phyloP scores from a whole-genome alignment of 1,140 invertebrate genomes.

The Monochamus saltuarius region DNA sequence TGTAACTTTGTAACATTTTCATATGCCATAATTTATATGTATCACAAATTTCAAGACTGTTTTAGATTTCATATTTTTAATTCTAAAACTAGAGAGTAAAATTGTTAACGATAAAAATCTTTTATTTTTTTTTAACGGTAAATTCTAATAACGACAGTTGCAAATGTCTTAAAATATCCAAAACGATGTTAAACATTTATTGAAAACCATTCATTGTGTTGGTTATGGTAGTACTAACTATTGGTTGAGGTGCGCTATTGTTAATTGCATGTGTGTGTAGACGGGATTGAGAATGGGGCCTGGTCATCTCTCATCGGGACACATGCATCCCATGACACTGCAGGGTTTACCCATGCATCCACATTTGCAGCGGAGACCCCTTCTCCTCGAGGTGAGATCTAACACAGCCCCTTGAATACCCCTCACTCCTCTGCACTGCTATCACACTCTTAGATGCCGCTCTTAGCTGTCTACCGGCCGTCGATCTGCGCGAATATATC shows the following conservation, averaged over 20 bases:
- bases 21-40: no score
- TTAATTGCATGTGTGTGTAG: slow-evolving; percentile 54
- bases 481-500: no score
- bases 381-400: slow-evolving; percentile 72
- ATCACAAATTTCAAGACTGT: no score
- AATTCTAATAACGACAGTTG: no score
- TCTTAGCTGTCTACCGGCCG: not conserved
- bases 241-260: slow-evolving; percentile 39
- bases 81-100: no score
- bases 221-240: slow-evolving; percentile 26
- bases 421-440: slow-evolving; percentile 8
- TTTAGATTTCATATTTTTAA: no score
- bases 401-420: slow-evolving; percentile 7
- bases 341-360: slow-evolving; percentile 38
- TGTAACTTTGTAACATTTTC: no score
- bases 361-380: slow-evolving; percentile 60
- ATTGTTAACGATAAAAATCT: no score
- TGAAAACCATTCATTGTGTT: not conserved
- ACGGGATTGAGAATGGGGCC: slow-evolving; percentile 51
- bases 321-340: slow-evolving; percentile 42
- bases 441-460: slow-evolving; percentile 5
- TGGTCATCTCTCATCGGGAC: slow-evolving; percentile 40
- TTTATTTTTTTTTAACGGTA: no score
- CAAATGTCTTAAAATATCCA: no score
- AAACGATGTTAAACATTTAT: not conserved